Percentiles rank a stretch among this genome's conserved stretches.
Evolutionary conservation across 2,113 vertebrate species (phyloP).

Genomic region (Rhinopithecus roxellana): DNA sequence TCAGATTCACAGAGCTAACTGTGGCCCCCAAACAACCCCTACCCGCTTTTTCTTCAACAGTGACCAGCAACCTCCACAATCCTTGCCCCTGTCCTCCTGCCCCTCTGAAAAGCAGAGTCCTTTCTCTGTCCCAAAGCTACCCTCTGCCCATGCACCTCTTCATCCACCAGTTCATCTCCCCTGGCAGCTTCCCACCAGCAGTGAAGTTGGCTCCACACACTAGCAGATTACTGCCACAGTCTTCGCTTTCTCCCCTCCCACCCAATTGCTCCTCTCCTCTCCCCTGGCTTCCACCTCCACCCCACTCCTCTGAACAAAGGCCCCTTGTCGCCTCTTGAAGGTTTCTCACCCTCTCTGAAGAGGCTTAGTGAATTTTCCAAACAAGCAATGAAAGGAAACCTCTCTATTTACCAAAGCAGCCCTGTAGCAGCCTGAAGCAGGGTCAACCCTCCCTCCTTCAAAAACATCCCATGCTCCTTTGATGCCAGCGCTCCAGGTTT

Average conservation of each 20-base stretch:
- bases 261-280: too few relatives aligned
- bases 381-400: neutral
- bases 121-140: neutral
- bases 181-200: neutral
- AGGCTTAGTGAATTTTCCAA: neutral
- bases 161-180: neutral
- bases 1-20: neutral
- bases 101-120: neutral
- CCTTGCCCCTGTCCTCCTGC: neutral
- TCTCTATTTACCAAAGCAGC: neutral
- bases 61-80: neutral
- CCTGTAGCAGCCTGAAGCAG: neutral
- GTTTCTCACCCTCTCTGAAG: neutral
- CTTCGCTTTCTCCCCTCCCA: neutral
- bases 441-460: neutral
- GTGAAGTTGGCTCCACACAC: neutral
- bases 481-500: neutral
- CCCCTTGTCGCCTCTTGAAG: neutral
- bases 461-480: neutral
- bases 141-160: neutral
- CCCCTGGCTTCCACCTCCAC: neutral
- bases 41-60: neutral
- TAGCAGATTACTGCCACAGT: neutral
- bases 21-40: neutral
- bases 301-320: neutral